Conservation (phyloP, 2,888 invertebrate species). For the Portevinia maculata region DNA sequence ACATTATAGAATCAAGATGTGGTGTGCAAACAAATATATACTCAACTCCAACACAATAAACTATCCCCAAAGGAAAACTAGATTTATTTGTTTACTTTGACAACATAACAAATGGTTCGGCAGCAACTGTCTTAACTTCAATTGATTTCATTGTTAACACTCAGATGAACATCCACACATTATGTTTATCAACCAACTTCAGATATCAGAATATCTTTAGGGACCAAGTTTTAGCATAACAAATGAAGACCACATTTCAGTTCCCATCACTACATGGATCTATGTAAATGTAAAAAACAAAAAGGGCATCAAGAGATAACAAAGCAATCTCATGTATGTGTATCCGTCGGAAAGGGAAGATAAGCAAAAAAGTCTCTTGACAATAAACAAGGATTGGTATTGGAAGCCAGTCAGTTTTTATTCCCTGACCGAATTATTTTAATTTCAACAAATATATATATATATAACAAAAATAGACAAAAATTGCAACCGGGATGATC, state of each 20-base stretch:
- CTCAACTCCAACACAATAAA: not conserved
- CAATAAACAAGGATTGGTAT: not conserved
- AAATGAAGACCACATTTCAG: conserved; percentile 43
- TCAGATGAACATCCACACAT: not conserved
- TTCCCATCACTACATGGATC: conserved; percentile 21
- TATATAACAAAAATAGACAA: no score
- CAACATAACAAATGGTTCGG: not conserved
- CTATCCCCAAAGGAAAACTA: no score
- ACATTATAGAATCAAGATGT: no score
- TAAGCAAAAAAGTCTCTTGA: conserved; percentile 1
- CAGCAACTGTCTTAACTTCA: not conserved
- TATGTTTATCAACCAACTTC: not conserved
- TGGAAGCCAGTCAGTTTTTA: conserved; percentile 29
- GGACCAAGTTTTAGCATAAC: conserved; percentile 41
- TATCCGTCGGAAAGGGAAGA: conserved; percentile 15
- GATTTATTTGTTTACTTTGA: not conserved
- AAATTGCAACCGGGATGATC: not conserved
- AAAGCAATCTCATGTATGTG: no score
- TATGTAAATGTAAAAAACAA: not conserved
- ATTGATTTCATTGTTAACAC: conserved; percentile 5
- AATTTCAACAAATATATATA: conserved; percentile 12
- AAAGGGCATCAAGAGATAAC: conserved; percentile 8
- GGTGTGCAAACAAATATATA: no score
- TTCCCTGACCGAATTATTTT: conserved; percentile 24
- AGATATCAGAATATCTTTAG: conserved; percentile 1